Percentiles rank a stretch among this genome's conserved stretches.
These are phyloP conservation scores for Opisthocomus hoazin DNA, from an alignment of 2,113 vertebrate genomes.

Conservation along the genomic window DNA sequence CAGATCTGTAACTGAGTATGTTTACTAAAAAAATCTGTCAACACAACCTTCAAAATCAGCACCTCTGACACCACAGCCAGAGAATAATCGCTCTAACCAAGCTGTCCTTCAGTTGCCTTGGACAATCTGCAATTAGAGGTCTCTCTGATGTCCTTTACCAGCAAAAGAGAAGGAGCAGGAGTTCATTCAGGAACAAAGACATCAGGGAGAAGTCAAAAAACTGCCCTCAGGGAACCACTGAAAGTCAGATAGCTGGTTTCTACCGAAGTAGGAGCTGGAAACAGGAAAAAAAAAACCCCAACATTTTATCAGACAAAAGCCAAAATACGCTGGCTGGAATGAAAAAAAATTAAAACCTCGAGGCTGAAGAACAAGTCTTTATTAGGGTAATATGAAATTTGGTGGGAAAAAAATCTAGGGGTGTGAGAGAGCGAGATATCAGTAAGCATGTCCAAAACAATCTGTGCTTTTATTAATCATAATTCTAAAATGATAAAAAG, in stretches of 20 bases:
- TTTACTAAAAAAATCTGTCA: not conserved
- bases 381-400: not conserved
- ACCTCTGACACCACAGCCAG: not conserved
- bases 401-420: fast-evolving
- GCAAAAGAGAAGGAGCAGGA: not conserved
- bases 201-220: not conserved
- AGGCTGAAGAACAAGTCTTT: not conserved
- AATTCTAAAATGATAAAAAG: not conserved
- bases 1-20: not conserved
- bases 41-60: not conserved
- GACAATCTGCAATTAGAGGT: not conserved
- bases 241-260: not conserved
- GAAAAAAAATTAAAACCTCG: too few relatives aligned
- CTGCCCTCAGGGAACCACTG: not conserved
- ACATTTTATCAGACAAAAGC: not conserved
- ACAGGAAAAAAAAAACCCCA: not conserved
- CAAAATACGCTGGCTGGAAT: not conserved
- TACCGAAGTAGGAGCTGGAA: not conserved
- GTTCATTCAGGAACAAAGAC: not conserved
- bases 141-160: not conserved
- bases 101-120: not conserved
- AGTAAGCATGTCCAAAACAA: not conserved
- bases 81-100: not conserved
- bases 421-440: not conserved
- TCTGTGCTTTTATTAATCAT: not conserved